phyloP scores from a whole-genome alignment of 2,888 invertebrate species.

The Leptopterna dolabrata region DNA sequence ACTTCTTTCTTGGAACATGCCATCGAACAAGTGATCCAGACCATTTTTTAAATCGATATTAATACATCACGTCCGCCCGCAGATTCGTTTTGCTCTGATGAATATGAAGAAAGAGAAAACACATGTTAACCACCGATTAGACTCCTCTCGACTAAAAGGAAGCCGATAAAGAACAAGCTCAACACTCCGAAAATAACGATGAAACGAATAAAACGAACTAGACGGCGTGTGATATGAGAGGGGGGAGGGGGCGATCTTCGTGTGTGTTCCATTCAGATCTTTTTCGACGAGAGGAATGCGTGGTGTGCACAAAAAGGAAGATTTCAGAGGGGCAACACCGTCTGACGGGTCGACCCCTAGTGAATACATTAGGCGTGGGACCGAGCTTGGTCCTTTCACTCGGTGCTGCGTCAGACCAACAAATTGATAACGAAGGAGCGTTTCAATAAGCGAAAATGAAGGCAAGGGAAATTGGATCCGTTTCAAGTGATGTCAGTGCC shows the following conservation, averaged over 20 bases:
- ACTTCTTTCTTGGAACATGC: too few relatives aligned
- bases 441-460: conserved; percentile 24
- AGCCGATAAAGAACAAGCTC: neutral
- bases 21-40: too few relatives aligned
- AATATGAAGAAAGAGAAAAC: neutral
- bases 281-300: conserved; percentile 30
- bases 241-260: neutral
- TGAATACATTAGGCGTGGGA: conserved; percentile 31
- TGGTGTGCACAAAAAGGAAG: conserved; percentile 26
- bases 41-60: too few relatives aligned
- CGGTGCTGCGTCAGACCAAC: neutral
- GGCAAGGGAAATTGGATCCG: neutral
- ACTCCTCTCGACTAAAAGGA: neutral
- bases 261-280: conserved; percentile 46
- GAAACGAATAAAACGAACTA: neutral
- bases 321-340: neutral
- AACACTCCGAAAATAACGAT: neutral
- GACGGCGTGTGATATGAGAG: neutral
- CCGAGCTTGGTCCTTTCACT: neutral
- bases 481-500: neutral
- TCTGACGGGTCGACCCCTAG: neutral
- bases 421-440: conserved; percentile 17
- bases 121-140: neutral
- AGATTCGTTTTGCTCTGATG: neutral
- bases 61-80: too few relatives aligned